Percentiles rank a stretch among this genome's conserved stretches.
phyloP scores from a whole-genome alignment of 1,140 invertebrate species.

The Idris sp. region DNA sequence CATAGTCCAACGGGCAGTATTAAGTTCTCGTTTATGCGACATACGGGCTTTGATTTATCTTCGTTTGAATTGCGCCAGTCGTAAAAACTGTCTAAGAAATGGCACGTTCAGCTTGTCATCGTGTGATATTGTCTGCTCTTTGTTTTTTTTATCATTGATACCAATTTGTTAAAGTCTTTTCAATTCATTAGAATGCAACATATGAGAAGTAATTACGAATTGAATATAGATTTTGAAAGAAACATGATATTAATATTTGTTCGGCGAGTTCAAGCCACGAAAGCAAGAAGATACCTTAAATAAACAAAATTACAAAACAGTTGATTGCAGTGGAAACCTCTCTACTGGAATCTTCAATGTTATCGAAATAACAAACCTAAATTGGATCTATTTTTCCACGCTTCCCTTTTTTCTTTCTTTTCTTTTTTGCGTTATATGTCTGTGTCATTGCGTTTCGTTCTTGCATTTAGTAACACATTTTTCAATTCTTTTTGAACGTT shows the following conservation, averaged over 20 bases:
- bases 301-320: conserved; percentile 23
- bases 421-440: too few relatives aligned
- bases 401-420: too few relatives aligned
- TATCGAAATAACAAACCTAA: conserved; percentile 27
- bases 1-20: conserved; percentile 34
- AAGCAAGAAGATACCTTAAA: too few relatives aligned
- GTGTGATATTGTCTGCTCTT: too few relatives aligned
- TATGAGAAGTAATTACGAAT: conserved; percentile 8
- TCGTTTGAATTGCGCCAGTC: too few relatives aligned
- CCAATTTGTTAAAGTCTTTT: too few relatives aligned
- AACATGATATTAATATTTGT: conserved; percentile 18
- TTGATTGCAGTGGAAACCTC: conserved; percentile 17
- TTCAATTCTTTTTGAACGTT: conserved; percentile 17
- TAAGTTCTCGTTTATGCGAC: conserved; percentile 46
- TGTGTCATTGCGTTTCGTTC: too few relatives aligned
- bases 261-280: neutral
- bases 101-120: too few relatives aligned
- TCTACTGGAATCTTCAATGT: conserved; percentile 28
- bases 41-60: conserved; percentile 41
- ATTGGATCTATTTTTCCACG: conserved; percentile 28
- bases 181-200: too few relatives aligned
- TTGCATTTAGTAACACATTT: conserved; percentile 26
- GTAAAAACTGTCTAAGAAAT: too few relatives aligned
- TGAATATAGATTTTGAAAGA: conserved; percentile 2
- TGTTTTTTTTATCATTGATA: too few relatives aligned